These are phyloP conservation scores for Metellina segmentata DNA, from an alignment of 2,888 invertebrate species.

Conservation along the genomic window DNA sequence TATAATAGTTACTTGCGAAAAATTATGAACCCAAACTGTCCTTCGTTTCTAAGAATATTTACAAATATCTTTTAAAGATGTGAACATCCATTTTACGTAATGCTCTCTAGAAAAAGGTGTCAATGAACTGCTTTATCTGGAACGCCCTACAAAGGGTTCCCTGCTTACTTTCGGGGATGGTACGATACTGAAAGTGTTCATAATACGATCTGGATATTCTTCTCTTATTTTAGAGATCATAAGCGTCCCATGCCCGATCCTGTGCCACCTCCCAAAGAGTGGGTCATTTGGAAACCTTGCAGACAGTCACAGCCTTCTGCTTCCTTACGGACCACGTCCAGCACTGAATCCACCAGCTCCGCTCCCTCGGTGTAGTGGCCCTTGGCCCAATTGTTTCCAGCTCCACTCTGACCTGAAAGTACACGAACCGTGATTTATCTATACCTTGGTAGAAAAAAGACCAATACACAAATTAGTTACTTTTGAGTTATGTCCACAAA, in stretches of 20 bases:
- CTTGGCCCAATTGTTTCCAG: slow-evolving; percentile 71
- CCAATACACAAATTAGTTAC: too few species aligned
- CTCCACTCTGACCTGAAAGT: slow-evolving; percentile 65
- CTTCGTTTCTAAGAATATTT: not conserved
- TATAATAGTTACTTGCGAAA: not conserved
- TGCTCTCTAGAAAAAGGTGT: not conserved
- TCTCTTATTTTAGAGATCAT: slow-evolving; percentile 93
- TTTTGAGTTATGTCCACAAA: too few species aligned
- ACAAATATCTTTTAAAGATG: not conserved
- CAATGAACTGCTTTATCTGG: not conserved
- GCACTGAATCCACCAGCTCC: slow-evolving; percentile 84
- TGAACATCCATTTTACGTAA: not conserved
- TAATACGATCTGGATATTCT: slow-evolving; percentile 88
- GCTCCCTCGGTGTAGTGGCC: slow-evolving; percentile 84
- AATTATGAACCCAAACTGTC: not conserved
- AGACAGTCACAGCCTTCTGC: slow-evolving; percentile 84
- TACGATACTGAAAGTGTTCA: slow-evolving; percentile 85
- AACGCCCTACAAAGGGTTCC: not conserved
- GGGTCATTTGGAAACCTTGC: slow-evolving; percentile 90
- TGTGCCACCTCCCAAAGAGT: slow-evolving; percentile 94
- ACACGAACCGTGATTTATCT: not conserved
- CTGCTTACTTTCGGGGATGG: slow-evolving; percentile 88
- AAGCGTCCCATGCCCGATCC: slow-evolving; percentile 93
- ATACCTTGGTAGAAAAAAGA: not conserved
- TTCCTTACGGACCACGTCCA: slow-evolving; percentile 84